These are phyloP conservation scores for Lineus longissimus DNA, from an alignment of 1,140 invertebrate genomes.

Conservation along the genomic window DNA sequence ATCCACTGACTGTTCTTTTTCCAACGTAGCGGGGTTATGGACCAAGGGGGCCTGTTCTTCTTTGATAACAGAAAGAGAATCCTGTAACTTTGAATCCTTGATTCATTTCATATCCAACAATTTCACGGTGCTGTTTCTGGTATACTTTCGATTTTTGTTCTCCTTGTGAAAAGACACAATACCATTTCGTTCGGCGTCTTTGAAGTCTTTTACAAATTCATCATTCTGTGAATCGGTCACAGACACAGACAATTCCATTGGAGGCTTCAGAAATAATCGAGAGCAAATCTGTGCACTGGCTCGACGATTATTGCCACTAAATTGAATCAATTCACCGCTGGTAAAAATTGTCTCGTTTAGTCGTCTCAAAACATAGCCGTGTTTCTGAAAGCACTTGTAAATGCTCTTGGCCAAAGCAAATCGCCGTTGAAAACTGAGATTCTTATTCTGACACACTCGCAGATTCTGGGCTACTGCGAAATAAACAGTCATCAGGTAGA, in stretches of 20 bases:
- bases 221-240: neutral
- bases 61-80: neutral
- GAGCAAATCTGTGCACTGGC: neutral
- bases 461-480: neutral
- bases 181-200: neutral
- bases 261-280: neutral
- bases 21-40: neutral
- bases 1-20: neutral
- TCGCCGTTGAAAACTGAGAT: neutral
- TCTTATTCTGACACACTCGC: neutral
- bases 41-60: neutral
- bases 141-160: neutral
- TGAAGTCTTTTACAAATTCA: neutral
- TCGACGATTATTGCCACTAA: neutral
- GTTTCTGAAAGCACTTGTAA: neutral
- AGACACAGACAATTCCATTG: neutral
- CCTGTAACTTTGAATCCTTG: neutral
- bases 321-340: neutral
- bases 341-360: constrained; percentile 4
- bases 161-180: neutral
- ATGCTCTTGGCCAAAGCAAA: neutral
- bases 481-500: constrained; percentile 3
- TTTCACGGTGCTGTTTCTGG: neutral
- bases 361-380: neutral
- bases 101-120: neutral